phyloP scores from a whole-genome alignment of 2,113 vertebrate genomes.

The sheep (Ovis aries) region DNA sequence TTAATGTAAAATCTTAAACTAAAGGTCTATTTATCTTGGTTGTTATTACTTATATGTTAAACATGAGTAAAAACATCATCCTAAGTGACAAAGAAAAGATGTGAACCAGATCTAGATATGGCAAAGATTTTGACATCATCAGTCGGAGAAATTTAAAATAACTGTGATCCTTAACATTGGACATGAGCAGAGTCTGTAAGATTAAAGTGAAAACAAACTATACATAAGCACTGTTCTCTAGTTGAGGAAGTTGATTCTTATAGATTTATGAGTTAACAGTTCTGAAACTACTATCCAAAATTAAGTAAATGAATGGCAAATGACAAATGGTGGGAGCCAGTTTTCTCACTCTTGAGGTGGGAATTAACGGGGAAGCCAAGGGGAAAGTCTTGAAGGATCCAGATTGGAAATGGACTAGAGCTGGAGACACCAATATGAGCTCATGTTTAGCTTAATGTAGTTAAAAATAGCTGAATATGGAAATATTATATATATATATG shows the following conservation, averaged over 20 bases:
- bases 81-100: neutral
- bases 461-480: neutral
- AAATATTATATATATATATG: neutral
- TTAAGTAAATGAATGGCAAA: neutral
- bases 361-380: neutral
- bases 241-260: neutral
- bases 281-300: neutral
- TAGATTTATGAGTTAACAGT: neutral
- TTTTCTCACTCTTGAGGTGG: neutral
- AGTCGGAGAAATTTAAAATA: neutral
- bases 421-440: neutral
- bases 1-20: neutral
- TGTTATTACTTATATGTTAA: neutral
- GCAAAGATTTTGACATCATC: neutral
- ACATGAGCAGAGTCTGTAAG: neutral
- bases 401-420: neutral
- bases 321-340: neutral
- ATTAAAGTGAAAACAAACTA: neutral
- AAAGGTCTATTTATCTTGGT: neutral
- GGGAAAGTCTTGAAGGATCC: neutral
- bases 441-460: neutral
- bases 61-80: neutral
- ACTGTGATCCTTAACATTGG: neutral
- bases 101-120: neutral
- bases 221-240: neutral